These are phyloP conservation scores for Siniperca obscura DNA, from an alignment of 2,797 vertebrate genomes.

Conservation along the genomic window DNA sequence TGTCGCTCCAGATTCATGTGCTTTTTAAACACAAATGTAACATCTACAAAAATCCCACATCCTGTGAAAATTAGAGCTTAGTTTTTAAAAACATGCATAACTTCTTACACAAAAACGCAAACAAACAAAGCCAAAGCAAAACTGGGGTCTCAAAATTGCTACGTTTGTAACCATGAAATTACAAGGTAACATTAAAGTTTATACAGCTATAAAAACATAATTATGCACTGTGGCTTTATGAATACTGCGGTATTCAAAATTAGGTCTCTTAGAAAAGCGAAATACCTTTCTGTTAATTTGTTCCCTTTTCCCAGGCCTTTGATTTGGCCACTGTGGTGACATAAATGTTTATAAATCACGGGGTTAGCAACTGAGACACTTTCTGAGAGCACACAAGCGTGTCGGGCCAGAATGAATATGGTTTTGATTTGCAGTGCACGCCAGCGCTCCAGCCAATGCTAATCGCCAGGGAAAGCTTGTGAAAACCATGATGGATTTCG, in stretches of 20 bases:
- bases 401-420: conserved; percentile 68
- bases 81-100: conserved; percentile 77
- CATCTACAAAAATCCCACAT: conserved; percentile 73
- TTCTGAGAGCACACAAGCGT: conserved; percentile 64
- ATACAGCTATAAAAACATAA: conserved; percentile 88
- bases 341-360: conserved; percentile 80
- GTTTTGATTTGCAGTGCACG: conserved; percentile 72
- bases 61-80: conserved; percentile 80
- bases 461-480: conserved; percentile 77
- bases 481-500: conserved; percentile 83
- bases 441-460: conserved; percentile 72
- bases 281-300: conserved; percentile 84
- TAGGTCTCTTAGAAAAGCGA: conserved; percentile 82
- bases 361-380: conserved; percentile 71
- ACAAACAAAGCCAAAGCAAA: conserved; percentile 89
- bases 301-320: conserved; percentile 74
- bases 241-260: conserved; percentile 85
- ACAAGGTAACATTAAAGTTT: conserved; percentile 89
- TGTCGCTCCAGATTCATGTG: conserved; percentile 42
- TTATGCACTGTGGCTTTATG: conserved; percentile 86
- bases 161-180: conserved; percentile 89
- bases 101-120: conserved; percentile 86
- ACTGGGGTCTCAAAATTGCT: conserved; percentile 86
- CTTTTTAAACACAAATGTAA: conserved; percentile 29
- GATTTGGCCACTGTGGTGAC: conserved; percentile 76